phyloP scores from a whole-genome alignment of 2,888 invertebrate species.

The Ethmia dodecea region DNA sequence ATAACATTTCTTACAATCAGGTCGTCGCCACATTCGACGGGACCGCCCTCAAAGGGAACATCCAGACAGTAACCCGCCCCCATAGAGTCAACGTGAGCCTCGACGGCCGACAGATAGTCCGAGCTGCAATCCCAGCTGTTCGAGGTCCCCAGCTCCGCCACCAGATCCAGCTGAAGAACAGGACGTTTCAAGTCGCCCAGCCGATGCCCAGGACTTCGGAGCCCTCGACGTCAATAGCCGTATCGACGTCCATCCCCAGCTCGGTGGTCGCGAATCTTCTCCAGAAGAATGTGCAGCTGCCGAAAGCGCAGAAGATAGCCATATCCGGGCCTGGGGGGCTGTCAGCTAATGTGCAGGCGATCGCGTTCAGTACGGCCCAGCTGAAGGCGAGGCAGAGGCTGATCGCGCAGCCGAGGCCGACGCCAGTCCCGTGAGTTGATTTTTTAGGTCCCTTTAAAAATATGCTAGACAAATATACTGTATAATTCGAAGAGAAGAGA shows the following conservation, averaged over 20 bases:
- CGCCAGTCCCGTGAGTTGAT: conserved; percentile 39
- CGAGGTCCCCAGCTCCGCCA: conserved; percentile 37
- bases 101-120: conserved; percentile 33
- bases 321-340: conserved; percentile 40
- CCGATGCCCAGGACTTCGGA: conserved; percentile 24
- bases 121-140: conserved; percentile 30
- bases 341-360: conserved; percentile 51
- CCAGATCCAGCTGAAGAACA: conserved; percentile 51
- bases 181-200: conserved; percentile 35
- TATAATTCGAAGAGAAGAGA: too few species aligned
- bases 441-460: too few species aligned
- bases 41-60: conserved; percentile 30
- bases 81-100: conserved; percentile 34
- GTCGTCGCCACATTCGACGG: conserved; percentile 30
- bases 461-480: too few species aligned
- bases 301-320: conserved; percentile 41
- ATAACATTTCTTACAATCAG: too few species aligned
- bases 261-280: conserved; percentile 42
- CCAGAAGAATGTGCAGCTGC: conserved; percentile 47
- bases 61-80: conserved; percentile 27
- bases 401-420: conserved; percentile 36
- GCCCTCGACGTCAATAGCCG: conserved; percentile 33
- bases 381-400: conserved; percentile 48
- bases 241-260: conserved; percentile 40
- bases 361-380: conserved; percentile 52